Conservation (phyloP, 23 tunicate genomes). For the Styela clava region DNA sequence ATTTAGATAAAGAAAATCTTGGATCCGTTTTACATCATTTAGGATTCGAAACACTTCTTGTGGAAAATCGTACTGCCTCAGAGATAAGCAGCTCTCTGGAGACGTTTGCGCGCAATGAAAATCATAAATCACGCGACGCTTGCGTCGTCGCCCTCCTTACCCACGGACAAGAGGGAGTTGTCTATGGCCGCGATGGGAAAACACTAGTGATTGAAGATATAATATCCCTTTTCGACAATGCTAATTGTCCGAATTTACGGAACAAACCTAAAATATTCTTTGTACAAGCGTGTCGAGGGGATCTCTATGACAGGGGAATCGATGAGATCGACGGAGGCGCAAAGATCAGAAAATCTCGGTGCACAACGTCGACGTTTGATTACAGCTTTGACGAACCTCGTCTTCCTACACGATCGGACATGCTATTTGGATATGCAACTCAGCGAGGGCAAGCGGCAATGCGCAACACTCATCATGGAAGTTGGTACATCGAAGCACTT, state of each 20-base stretch:
- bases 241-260: constrained; percentile 48
- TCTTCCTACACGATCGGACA: constrained; percentile 57
- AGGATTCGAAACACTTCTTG: constrained; percentile 25
- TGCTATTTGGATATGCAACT: constrained; percentile 49
- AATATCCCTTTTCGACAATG: constrained; percentile 55
- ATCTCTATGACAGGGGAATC: constrained; percentile 11
- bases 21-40: constrained; percentile 31
- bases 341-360: background rate
- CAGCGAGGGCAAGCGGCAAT: constrained; percentile 46
- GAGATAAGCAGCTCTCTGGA: constrained; percentile 14
- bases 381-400: constrained; percentile 15
- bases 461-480: constrained; percentile 60
- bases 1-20: constrained; percentile 41
- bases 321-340: constrained; percentile 8
- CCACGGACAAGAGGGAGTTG: constrained; percentile 31
- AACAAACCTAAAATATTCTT: constrained; percentile 78
- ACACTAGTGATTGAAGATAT: constrained; percentile 21
- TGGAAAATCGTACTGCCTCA: constrained; percentile 31
- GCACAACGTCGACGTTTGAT: constrained; percentile 1
- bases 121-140: constrained; percentile 29
- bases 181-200: constrained; percentile 66
- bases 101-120: constrained; percentile 20
- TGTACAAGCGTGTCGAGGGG: constrained; percentile 50
- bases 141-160: constrained; percentile 42
- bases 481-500: constrained; percentile 58